phyloP scores from a whole-genome alignment of 2,888 invertebrate genomes.

The Megaustenia siamemsis region DNA sequence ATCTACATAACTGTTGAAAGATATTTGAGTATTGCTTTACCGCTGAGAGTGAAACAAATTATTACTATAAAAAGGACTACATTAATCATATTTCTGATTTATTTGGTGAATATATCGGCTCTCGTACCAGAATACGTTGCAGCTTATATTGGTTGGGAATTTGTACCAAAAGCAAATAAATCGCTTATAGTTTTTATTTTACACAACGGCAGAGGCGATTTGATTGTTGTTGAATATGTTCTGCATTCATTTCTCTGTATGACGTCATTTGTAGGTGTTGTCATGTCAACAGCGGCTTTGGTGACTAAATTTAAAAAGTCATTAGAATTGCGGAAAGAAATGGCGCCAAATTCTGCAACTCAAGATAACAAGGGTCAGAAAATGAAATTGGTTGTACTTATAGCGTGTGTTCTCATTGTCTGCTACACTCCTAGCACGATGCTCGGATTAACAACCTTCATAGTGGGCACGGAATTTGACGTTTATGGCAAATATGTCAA shows the following conservation, averaged over 20 bases:
- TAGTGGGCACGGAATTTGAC: background rate
- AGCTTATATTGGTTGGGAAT: background rate
- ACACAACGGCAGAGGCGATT: background rate
- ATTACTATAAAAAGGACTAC: background rate
- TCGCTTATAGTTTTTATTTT: background rate
- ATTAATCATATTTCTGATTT: background rate
- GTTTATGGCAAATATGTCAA: background rate
- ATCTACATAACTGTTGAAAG: conserved; percentile 13
- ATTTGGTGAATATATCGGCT: background rate
- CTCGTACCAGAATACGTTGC: background rate
- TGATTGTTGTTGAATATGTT: background rate
- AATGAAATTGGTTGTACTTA: conserved; percentile 10
- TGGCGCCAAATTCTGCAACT: background rate
- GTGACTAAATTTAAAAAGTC: background rate
- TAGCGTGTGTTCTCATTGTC: conserved; percentile 1
- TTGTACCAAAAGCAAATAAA: background rate
- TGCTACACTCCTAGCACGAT: conserved; percentile 2
- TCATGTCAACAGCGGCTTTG: background rate
- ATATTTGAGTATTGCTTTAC: background rate
- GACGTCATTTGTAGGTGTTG: background rate
- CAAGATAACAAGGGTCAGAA: background rate
- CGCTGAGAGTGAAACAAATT: conserved; percentile 3
- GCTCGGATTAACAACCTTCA: background rate
- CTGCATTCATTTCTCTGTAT: background rate
- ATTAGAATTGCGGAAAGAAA: background rate